Percentiles rank a stretch among this genome's conserved stretches.
Conservation (phyloP, 2,888 invertebrate species). For the Watsonalla cultraria region DNA sequence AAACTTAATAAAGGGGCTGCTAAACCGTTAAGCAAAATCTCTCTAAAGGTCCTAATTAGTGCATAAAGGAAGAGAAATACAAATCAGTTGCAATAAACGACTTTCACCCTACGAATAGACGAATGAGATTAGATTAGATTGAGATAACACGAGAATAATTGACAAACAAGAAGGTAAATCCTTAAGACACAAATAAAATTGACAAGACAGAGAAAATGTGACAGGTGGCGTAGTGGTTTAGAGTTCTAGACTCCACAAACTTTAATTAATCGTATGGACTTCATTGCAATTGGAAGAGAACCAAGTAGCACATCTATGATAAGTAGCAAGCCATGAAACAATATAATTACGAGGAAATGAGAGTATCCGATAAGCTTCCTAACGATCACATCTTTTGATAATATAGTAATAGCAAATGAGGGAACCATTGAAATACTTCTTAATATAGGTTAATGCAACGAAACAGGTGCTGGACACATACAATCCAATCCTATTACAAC, state of each 20-base stretch:
- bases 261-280: too few species aligned
- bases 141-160: constrained; percentile 61
- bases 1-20: constrained; percentile 13
- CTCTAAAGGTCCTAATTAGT: constrained; percentile 18
- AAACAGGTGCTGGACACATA: constrained; percentile 20
- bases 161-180: constrained; percentile 49
- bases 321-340: too few species aligned
- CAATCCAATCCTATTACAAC: too few species aligned
- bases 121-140: constrained; percentile 58
- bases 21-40: constrained; percentile 26
- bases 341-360: too few species aligned
- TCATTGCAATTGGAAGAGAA: too few species aligned
- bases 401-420: constrained; percentile 5
- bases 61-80: constrained; percentile 18
- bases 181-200: constrained; percentile 55
- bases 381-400: too few species aligned
- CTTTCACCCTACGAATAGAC: constrained; percentile 60
- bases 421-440: constrained; percentile 15
- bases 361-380: too few species aligned
- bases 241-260: too few species aligned
- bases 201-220: constrained; percentile 47
- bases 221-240: not conserved
- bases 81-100: constrained; percentile 27
- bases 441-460: constrained; percentile 26
- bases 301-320: too few species aligned